Percentiles rank a stretch among this genome's conserved stretches.
Conservation (phyloP, 2,113 vertebrate species). For the Festucalex cinctus region DNA sequence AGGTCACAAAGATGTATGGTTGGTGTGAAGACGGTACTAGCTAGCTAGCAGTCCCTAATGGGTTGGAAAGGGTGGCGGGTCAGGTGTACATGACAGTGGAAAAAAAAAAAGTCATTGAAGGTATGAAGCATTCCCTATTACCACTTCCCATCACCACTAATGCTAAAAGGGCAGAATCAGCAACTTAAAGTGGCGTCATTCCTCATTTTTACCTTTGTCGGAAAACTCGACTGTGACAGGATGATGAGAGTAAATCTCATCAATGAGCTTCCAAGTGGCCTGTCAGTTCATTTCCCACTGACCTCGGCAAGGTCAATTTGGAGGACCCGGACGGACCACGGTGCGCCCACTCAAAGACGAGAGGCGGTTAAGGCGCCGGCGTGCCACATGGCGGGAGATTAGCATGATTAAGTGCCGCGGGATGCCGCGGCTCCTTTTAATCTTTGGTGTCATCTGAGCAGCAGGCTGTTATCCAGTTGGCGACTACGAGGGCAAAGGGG, state of each 20-base stretch:
- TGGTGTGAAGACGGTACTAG: not conserved
- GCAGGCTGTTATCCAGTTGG: conserved; percentile 29
- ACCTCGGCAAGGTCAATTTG: conserved; percentile 63
- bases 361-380: not conserved
- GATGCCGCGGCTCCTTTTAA: conserved; percentile 38
- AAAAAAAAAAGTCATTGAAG: no score
- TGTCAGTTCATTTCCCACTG: conserved; percentile 11
- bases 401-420: conserved; percentile 49
- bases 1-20: conserved; percentile 3
- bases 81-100: not conserved
- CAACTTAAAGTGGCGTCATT: conserved; percentile 13
- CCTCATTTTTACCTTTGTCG: conserved; percentile 31
- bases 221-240: conserved; percentile 16
- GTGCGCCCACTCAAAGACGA: not conserved
- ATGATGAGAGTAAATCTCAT: conserved; percentile 43
- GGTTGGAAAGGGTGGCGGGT: not conserved
- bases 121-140: not conserved
- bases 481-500: conserved; percentile 24
- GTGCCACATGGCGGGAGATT: conserved; percentile 30
- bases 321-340: conserved; percentile 33
- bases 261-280: conserved; percentile 56
- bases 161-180: not conserved
- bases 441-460: conserved; percentile 48
- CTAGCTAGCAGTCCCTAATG: not conserved
- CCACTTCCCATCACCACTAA: not conserved